Evolutionary conservation across 2,113 vertebrate genomes (phyloP), one percentile per base, ranked within the genome.

Genomic region (Petroica traversi): DNA sequence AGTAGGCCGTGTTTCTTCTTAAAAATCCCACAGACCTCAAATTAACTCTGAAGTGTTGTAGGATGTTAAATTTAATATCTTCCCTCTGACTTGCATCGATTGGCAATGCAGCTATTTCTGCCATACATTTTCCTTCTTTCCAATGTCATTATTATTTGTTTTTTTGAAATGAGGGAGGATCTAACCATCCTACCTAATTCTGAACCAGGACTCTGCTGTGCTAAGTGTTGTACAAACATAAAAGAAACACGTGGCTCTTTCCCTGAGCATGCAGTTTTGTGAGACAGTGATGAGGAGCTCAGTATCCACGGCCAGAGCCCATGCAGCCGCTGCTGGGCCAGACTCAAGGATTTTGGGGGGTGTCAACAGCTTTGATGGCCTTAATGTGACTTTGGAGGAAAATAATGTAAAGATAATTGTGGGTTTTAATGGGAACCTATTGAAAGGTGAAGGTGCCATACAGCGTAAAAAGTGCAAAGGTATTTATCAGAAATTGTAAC

Each of bases 21-120:
- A 85, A 93, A 92, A 95, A 84, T 51, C 89, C 63, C 79, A 81
- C 13, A 0, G 72, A 88, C 82, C 61, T 54, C 63, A 88, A 78
- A 94, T 94, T 95, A 90, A 80, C 81, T 96, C 66, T 38, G 51
- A 57, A 81, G 36, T 90, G 31, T 80, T 83, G 88, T 93, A 77
- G 88, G 85, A 93, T 54, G 82, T 92, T 94, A 83, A 54, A 90
- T 77, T 92, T 88, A 83, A 92, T 94, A 49, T 25, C 51, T 77
- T 73, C 54, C 18, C 59, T 89, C 88, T 94, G 78, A 76, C 55
- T 93, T 59, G 18, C 36, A 52, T 67, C 1, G 1, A 83, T 63
- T 55, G 43, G 59, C 41, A 92, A 33, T 34, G 64, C 49, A 85
- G 57, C 46, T 95, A 69, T 93, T 96, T 79, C 75, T 94, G 71